Evolutionary conservation across 2,888 invertebrate genomes (phyloP).

Genomic region (Pristionchus exspectatus): DNA sequence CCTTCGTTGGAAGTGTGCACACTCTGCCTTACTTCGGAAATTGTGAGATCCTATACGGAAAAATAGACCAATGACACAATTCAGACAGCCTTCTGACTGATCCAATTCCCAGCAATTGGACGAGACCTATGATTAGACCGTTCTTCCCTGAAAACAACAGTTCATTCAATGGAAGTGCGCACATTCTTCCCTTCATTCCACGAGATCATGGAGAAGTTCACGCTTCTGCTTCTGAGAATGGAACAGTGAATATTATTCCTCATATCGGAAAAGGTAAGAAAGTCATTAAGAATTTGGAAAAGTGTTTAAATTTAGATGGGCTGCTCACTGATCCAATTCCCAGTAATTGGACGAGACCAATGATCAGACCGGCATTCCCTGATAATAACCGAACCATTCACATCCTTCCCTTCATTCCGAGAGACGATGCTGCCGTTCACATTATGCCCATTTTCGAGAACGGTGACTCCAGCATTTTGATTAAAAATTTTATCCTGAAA

Average conservation of each 20-base stretch:
- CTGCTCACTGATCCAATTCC: neutral
- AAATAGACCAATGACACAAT: neutral
- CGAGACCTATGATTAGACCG: neutral
- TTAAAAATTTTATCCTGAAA: no score
- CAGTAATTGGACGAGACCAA: neutral
- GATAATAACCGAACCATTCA: neutral
- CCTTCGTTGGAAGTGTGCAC: neutral
- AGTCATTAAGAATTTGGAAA: neutral
- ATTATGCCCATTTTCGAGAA: neutral
- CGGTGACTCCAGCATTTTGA: neutral
- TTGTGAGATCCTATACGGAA: no score
- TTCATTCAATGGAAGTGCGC: no score
- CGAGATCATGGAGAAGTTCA: no score
- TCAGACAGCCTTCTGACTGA: neutral
- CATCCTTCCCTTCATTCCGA: neutral
- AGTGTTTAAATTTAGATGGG: neutral
- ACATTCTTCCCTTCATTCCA: no score
- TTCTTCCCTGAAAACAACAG: neutral
- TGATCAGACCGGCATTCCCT: neutral
- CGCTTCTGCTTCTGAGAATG: neutral
- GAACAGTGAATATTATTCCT: neutral
- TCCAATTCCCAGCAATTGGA: neutral
- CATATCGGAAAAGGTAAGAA: neutral
- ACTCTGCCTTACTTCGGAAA: neutral
- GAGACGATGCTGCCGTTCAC: neutral